Evolutionary conservation across 2,888 invertebrate species (phyloP).

Genomic region (Aphidius colemani): DNA sequence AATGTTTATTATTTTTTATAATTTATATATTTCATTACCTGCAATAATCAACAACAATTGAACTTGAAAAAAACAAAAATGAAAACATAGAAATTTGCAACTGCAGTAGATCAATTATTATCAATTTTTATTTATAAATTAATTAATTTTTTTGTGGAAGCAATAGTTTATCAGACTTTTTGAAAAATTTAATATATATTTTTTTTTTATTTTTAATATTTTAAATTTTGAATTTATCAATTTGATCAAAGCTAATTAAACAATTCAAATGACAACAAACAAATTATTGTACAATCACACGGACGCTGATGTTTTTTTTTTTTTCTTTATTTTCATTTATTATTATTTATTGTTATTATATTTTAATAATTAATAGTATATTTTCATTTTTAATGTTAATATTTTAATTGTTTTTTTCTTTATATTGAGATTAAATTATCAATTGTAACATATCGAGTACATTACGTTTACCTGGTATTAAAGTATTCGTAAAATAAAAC

Average conservation of each 20-base stretch:
- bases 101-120: background rate
- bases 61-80: conserved; percentile 34
- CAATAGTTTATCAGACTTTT: background rate
- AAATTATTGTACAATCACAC: conserved; percentile 22
- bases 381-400: conserved; percentile 26
- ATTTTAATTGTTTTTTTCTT: conserved; percentile 20
- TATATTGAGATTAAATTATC: conserved; percentile 26
- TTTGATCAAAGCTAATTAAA: too few relatives aligned
- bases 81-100: conserved; percentile 26
- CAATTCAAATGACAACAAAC: conserved; percentile 8
- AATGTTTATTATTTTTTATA: conserved; percentile 32
- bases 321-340: conserved; percentile 22
- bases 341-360: conserved; percentile 24
- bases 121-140: background rate
- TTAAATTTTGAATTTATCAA: background rate
- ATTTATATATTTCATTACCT: conserved; percentile 8
- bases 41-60: conserved; percentile 34
- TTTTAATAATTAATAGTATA: conserved; percentile 21
- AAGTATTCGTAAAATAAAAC: too few relatives aligned
- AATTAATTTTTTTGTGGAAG: conserved; percentile 2
- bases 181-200: background rate
- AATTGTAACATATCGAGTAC: conserved; percentile 15
- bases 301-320: conserved; percentile 17
- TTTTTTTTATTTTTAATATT: background rate
- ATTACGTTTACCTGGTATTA: conserved; percentile 6